Percentiles rank a stretch among this genome's conserved stretches.
Evolutionary conservation across 1,140 invertebrate species (phyloP).

Genomic region (Drosophila bocki): DNA sequence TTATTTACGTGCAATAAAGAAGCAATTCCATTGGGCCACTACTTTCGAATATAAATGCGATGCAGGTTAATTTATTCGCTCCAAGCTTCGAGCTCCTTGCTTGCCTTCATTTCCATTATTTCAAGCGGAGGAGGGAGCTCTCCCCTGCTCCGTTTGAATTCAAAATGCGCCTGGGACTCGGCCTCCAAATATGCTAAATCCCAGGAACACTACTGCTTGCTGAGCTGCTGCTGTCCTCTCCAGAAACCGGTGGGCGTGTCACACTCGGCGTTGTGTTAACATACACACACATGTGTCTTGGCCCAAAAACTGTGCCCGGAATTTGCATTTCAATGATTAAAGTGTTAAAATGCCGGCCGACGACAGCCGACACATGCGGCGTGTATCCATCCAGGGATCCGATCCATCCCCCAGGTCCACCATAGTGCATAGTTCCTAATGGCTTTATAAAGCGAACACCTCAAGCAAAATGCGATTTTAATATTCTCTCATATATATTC

Average conservation of each 20-base stretch:
- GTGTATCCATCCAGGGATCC: slow-evolving; percentile 9
- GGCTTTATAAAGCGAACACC: slow-evolving; percentile 50
- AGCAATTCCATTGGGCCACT: slow-evolving; percentile 55
- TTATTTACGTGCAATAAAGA: slow-evolving; percentile 82
- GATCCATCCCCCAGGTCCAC: neutral
- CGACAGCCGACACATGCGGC: slow-evolving; percentile 27
- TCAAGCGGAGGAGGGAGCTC: neutral
- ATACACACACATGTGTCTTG: slow-evolving; percentile 44
- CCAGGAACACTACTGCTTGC: slow-evolving; percentile 17
- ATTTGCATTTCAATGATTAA: slow-evolving; percentile 79
- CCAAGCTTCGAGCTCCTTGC: neutral
- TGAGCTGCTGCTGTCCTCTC: slow-evolving; percentile 22
- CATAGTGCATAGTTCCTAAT: slow-evolving; percentile 33
- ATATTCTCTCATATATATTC: slow-evolving; percentile 27
- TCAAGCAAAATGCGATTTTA: slow-evolving; percentile 47
- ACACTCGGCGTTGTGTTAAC: slow-evolving; percentile 36
- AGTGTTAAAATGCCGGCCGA: slow-evolving; percentile 63
- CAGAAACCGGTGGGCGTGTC: slow-evolving; percentile 30
- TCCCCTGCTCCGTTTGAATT: slow-evolving; percentile 40
- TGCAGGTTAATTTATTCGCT: slow-evolving; percentile 76
- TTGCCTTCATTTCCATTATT: slow-evolving; percentile 44
- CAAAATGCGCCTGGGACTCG: slow-evolving; percentile 48
- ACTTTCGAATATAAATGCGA: slow-evolving; percentile 73
- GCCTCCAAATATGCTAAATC: slow-evolving; percentile 66
- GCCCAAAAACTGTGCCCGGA: slow-evolving; percentile 34